Evolutionary conservation across 2,797 vertebrate genomes (phyloP).

Genomic region (Fundulus diaphanus): DNA sequence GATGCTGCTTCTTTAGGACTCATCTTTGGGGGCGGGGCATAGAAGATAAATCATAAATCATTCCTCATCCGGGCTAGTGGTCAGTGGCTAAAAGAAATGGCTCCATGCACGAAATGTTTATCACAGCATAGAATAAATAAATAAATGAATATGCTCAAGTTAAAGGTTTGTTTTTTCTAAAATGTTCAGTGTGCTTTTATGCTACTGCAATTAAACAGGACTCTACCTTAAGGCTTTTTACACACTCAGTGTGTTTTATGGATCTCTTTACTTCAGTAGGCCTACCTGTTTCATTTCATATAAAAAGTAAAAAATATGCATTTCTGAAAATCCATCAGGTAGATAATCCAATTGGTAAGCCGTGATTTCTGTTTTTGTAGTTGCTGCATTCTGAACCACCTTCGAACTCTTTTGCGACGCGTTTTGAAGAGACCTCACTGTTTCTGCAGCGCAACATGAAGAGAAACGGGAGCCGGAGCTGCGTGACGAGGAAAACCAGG

Average conservation of each 20-base stretch:
- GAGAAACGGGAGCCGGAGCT: conserved; percentile 88
- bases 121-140: not conserved
- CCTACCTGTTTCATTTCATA: not conserved
- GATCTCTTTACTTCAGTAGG: not conserved
- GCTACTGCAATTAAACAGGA: no score
- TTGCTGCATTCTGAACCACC: not conserved
- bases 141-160: not conserved
- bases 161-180: not conserved
- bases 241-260: not conserved
- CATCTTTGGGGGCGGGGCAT: not conserved
- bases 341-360: not conserved
- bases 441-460: conserved; percentile 91
- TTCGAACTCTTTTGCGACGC: not conserved
- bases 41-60: no score
- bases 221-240: not conserved
- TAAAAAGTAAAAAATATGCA: not conserved
- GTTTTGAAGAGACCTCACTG: conserved; percentile 23
- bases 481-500: conserved; percentile 86
- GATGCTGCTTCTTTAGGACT: not conserved
- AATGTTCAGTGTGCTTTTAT: no score
- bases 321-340: not conserved
- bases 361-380: not conserved
- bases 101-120: not conserved
- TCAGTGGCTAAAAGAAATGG: not conserved
- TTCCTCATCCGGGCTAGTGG: no score